A percentile compares a stretch with the other conserved stretches of the same genome.
Conservation (phyloP, 2,797 vertebrate genomes). For the Spinus pinus region DNA sequence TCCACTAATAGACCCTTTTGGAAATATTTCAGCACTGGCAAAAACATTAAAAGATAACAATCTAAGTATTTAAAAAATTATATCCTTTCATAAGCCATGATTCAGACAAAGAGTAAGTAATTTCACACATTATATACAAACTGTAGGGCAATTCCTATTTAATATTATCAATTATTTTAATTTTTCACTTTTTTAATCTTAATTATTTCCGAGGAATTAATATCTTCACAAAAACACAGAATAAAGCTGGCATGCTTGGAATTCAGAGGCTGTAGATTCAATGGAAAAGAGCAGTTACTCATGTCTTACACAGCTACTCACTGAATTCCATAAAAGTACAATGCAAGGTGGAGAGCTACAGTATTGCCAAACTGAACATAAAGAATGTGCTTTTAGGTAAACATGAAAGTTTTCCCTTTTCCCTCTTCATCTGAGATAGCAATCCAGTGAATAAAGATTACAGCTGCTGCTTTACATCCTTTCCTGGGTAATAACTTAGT, state of each 20-base stretch:
- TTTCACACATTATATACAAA: neutral
- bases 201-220: slow-evolving; percentile 24
- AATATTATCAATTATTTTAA: neutral
- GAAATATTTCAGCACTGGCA: neutral
- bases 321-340: neutral
- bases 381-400: neutral
- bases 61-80: neutral
- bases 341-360: neutral
- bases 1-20: neutral
- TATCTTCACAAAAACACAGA: slow-evolving; percentile 2
- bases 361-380: neutral
- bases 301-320: neutral
- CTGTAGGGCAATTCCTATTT: neutral
- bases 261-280: neutral
- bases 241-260: neutral
- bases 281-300: neutral
- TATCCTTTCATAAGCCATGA: neutral
- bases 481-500: neutral
- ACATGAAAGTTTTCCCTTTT: neutral
- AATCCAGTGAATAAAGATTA: neutral
- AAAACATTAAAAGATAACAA: slow-evolving; percentile 21
- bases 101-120: neutral
- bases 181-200: neutral
- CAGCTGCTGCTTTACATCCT: neutral
- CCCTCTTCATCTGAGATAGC: neutral